Percentiles rank a stretch among this genome's conserved stretches.
Evolutionary conservation across 2,113 vertebrate genomes (phyloP).

Genomic region (Choloepus hoffmanni): DNA sequence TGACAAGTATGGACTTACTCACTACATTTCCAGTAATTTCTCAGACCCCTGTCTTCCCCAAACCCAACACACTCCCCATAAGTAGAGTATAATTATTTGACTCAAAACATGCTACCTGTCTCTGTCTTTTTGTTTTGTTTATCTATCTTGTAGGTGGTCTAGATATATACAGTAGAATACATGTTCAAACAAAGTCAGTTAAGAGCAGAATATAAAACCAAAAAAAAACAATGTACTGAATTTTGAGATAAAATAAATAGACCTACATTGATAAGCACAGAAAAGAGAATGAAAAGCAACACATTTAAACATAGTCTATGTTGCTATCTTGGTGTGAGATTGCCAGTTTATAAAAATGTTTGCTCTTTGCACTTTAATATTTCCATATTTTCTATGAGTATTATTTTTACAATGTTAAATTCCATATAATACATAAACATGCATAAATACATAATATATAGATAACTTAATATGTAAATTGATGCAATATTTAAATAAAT

Average conservation of each 20-base stretch:
- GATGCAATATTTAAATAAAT: neutral
- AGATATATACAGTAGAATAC: neutral
- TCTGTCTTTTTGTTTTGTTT: neutral
- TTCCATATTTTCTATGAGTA: neutral
- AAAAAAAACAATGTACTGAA: neutral
- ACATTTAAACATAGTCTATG: neutral
- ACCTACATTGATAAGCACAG: neutral
- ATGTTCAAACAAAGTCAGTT: neutral
- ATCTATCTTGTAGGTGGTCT: neutral
- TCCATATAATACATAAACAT: neutral
- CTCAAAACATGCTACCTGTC: neutral
- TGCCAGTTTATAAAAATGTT: neutral
- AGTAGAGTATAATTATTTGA: neutral
- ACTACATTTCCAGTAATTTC: neutral
- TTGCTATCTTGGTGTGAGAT: neutral
- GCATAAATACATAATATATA: neutral
- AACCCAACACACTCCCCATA: neutral
- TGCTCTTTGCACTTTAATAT: neutral
- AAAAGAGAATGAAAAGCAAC: neutral
- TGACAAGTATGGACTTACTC: neutral
- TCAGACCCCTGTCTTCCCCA: neutral
- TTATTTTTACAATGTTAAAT: neutral
- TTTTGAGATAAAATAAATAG: conserved; percentile 11
- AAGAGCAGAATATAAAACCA: neutral
- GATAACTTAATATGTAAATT: neutral